A percentile compares a stretch with the other conserved stretches of the same genome.
Conservation (phyloP, 2,113 vertebrate genomes). For the Oceanodroma tethys region DNA sequence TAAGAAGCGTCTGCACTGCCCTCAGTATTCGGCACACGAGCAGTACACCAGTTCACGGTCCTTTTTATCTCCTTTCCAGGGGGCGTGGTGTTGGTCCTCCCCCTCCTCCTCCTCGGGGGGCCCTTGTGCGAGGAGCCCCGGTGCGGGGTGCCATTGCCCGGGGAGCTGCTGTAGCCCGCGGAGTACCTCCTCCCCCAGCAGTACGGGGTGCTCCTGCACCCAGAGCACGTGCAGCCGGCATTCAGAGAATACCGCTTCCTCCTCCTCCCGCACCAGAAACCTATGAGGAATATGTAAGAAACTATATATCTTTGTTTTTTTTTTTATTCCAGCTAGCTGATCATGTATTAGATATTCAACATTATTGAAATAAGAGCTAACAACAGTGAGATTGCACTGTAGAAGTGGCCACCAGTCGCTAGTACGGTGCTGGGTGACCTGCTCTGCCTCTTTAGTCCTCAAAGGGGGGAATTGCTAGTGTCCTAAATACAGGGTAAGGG, state of each 20-base stretch:
- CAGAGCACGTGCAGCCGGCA: slow-evolving; percentile 83
- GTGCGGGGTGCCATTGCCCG: slow-evolving; percentile 81
- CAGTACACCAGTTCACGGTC: neutral
- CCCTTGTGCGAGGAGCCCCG: slow-evolving; percentile 82
- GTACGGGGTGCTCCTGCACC: slow-evolving; percentile 77
- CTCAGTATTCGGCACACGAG: neutral
- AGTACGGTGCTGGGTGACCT: neutral
- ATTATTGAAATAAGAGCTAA: neutral
- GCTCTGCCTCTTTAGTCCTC: neutral
- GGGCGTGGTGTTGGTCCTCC: slow-evolving; percentile 87
- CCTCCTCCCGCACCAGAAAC: slow-evolving; percentile 80
- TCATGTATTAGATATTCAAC: accelerated
- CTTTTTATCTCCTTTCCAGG: slow-evolving; percentile 60
- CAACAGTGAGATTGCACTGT: accelerated
- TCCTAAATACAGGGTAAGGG: neutral
- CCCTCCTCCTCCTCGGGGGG: slow-evolving; percentile 74
- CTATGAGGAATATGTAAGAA: slow-evolving; percentile 92
- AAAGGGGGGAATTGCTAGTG: neutral
- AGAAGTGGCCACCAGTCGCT: neutral
- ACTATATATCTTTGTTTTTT: neutral
- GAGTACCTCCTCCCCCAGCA: slow-evolving; percentile 79
- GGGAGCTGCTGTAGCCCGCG: slow-evolving; percentile 82
- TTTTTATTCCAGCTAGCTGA: neutral
- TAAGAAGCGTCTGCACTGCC: accelerated
- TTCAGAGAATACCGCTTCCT: slow-evolving; percentile 88